These are phyloP conservation scores for Lasiommata megera DNA, from an alignment of 2,888 invertebrate species.

Conservation along the genomic window DNA sequence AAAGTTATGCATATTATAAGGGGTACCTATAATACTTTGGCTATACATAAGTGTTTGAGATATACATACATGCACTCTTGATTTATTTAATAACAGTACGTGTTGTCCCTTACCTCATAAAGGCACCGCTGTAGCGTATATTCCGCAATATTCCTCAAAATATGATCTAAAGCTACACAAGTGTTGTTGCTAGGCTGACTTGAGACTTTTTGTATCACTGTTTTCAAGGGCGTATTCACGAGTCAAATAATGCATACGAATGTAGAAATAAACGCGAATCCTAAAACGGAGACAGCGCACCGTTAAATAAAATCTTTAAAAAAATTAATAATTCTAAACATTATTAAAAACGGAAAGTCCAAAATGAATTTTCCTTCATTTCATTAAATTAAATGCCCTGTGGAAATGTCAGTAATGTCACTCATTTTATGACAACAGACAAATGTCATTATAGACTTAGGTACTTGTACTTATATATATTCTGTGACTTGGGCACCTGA, in stretches of 20 bases:
- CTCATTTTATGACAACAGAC: background rate
- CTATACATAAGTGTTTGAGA: constrained; percentile 15
- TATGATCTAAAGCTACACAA: constrained; percentile 56
- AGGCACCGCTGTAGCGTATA: constrained; percentile 53
- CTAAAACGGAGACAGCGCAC: constrained; percentile 13
- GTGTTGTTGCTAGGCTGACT: constrained; percentile 78
- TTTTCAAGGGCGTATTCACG: constrained; percentile 74
- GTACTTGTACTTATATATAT: too few species aligned
- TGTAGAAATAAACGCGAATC: background rate
- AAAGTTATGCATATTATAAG: constrained; percentile 26
- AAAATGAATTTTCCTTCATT: constrained; percentile 48
- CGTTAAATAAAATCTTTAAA: constrained; percentile 28
- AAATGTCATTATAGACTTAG: background rate
- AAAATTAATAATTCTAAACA: constrained; percentile 41
- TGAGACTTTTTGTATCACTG: constrained; percentile 66
- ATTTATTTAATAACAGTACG: constrained; percentile 18
- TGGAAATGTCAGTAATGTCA: constrained; percentile 45
- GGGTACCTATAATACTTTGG: constrained; percentile 24
- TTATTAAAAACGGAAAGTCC: constrained; percentile 49
- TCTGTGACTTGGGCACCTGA: too few species aligned
- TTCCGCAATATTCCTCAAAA: constrained; percentile 50
- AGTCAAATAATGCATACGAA: constrained; percentile 42
- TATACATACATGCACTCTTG: constrained; percentile 5
- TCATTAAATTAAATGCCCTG: constrained; percentile 34
- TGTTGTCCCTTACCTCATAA: constrained; percentile 57